Percentiles rank a stretch among this genome's conserved stretches.
Evolutionary conservation across 2,888 invertebrate species (phyloP).

Genomic region (Linnaemya vulpina): DNA sequence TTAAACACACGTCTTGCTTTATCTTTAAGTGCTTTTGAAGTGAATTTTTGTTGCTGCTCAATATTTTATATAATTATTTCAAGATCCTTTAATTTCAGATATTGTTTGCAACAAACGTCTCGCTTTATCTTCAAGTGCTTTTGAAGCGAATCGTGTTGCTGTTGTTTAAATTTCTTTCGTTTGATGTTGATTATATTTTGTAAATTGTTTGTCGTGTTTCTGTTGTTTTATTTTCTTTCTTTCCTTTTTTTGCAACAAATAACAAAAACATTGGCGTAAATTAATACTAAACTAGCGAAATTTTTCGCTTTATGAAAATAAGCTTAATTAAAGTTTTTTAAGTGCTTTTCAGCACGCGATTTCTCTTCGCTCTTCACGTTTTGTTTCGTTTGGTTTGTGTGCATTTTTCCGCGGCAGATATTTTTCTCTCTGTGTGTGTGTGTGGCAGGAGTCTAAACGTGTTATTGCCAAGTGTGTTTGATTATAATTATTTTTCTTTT

Average conservation of each 20-base stretch:
- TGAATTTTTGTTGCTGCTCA: too few species aligned
- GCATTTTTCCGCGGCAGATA: not conserved
- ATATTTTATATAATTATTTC: too few species aligned
- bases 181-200: not conserved
- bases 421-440: too few species aligned
- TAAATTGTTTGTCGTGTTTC: constrained; percentile 28
- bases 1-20: too few species aligned
- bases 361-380: constrained; percentile 52
- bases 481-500: constrained; percentile 17
- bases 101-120: not conserved
- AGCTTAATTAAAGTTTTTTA: constrained; percentile 73
- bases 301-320: constrained; percentile 70
- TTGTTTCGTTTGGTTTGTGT: constrained; percentile 27
- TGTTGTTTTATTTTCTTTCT: constrained; percentile 7
- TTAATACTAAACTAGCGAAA: constrained; percentile 69
- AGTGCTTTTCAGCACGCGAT: constrained; percentile 72
- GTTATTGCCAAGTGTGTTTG: constrained; percentile 14
- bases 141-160: constrained; percentile 48
- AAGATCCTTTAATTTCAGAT: not conserved
- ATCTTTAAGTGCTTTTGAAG: too few species aligned
- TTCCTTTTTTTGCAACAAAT: constrained; percentile 20
- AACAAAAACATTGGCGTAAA: constrained; percentile 70
- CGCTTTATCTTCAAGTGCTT: constrained; percentile 51
- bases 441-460: constrained; percentile 23
- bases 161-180: constrained; percentile 23